These are phyloP conservation scores for Merodon equestris DNA, from an alignment of 2,888 invertebrate genomes.

Conservation along the genomic window DNA sequence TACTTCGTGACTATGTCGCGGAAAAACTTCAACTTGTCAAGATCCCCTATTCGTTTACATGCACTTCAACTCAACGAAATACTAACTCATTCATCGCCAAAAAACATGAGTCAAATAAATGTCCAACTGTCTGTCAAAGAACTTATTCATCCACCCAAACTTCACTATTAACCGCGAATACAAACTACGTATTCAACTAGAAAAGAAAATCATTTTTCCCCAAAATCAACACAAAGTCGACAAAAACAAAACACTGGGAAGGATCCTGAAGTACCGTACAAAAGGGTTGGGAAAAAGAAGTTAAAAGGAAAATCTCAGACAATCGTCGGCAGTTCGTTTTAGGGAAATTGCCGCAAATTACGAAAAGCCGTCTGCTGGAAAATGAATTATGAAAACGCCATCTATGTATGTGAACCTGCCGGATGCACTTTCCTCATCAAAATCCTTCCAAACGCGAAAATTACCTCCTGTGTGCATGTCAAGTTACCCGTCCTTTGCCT, in stretches of 20 bases:
- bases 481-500: conserved; percentile 46
- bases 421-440: conserved; percentile 68
- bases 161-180: too few relatives aligned
- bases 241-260: conserved; percentile 4
- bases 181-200: too few relatives aligned
- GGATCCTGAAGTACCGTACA: neutral
- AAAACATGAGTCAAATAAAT: conserved; percentile 41
- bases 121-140: conserved; percentile 46
- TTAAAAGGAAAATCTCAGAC: conserved; percentile 26
- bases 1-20: too few relatives aligned
- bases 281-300: conserved; percentile 5
- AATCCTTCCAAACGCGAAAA: conserved; percentile 67
- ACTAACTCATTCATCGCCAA: neutral
- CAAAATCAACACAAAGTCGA: neutral
- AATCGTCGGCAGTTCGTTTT: conserved; percentile 55
- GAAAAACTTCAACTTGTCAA: too few relatives aligned
- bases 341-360: conserved; percentile 65
- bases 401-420: conserved; percentile 63
- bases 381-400: conserved; percentile 66
- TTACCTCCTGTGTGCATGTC: conserved; percentile 69
- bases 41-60: neutral
- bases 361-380: conserved; percentile 59
- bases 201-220: neutral
- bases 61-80: conserved; percentile 1
- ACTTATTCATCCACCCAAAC: conserved; percentile 23